Conservation (phyloP, 2,113 vertebrate species). For the Catagonus wagneri region DNA sequence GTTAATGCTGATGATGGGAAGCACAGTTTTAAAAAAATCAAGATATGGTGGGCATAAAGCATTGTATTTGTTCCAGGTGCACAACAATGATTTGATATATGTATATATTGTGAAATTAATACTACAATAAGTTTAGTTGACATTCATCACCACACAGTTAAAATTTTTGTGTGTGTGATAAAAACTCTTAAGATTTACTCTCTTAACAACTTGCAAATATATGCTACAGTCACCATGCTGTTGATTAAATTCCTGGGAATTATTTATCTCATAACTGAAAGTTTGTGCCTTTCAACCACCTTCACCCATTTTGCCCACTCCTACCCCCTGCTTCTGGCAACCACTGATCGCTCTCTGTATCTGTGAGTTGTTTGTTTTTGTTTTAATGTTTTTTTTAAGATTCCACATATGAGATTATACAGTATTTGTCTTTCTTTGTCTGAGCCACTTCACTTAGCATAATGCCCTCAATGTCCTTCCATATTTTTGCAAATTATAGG, state of each 20-base stretch:
- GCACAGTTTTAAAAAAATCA: not conserved
- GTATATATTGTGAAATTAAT: not conserved
- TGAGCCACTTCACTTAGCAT: not conserved
- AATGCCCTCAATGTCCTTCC: not conserved
- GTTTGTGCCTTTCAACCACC: not conserved
- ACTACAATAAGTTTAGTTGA: not conserved
- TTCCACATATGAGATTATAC: not conserved
- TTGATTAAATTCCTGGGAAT: not conserved
- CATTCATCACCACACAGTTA: not conserved
- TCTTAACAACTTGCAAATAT: not conserved
- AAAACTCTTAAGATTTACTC: not conserved
- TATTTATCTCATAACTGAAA: not conserved
- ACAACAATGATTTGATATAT: not conserved
- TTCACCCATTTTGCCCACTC: not conserved
- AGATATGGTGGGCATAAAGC: not conserved
- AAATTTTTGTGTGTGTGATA: not conserved
- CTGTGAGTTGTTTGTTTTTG: not conserved
- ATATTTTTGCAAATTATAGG: not conserved
- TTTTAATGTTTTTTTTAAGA: not conserved
- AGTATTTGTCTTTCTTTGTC: not conserved
- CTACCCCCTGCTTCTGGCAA: not conserved
- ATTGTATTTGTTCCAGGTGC: not conserved
- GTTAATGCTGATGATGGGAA: not conserved
- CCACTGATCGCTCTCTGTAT: not conserved
- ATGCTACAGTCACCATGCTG: not conserved